These are phyloP conservation scores for Syngnathus rostellatus DNA, from an alignment of 2,797 vertebrate species.

Conservation along the genomic window DNA sequence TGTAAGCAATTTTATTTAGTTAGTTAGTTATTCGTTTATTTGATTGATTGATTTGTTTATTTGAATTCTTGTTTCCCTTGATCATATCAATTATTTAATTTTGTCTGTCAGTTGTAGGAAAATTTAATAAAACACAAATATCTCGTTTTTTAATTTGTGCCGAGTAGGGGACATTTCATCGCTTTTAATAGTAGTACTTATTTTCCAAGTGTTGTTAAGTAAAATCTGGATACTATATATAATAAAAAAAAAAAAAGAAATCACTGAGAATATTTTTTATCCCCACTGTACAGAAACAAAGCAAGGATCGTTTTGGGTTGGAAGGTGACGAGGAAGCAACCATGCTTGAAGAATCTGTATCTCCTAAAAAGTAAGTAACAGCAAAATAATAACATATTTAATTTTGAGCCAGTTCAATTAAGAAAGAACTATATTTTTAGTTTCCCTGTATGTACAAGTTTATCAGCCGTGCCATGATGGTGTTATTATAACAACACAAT, in stretches of 20 bases:
- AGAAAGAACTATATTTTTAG: background rate
- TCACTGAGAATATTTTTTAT: background rate
- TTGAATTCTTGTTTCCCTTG: too few species aligned
- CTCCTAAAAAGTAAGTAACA: constrained; percentile 90
- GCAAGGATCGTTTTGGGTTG: constrained; percentile 95
- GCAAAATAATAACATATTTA: background rate
- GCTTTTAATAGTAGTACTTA: background rate
- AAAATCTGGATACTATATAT: background rate
- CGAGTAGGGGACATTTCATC: background rate
- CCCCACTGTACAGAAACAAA: constrained; percentile 82
- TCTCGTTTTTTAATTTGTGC: background rate
- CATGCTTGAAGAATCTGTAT: constrained; percentile 98
- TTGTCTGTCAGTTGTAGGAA: too few species aligned
- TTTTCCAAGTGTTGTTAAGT: background rate
- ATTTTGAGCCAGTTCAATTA: background rate
- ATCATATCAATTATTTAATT: too few species aligned
- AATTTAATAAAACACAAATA: background rate
- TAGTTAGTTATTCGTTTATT: too few species aligned
- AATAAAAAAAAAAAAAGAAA: too few species aligned
- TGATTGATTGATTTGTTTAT: too few species aligned
- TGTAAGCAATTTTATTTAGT: too few species aligned
- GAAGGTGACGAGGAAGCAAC: constrained; percentile 98
- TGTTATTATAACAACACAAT: constrained; percentile 2
- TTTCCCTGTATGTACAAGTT: background rate
- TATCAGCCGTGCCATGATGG: background rate